These are phyloP conservation scores for Vipera latastei DNA, from an alignment of 2,797 vertebrate species.

Conservation along the genomic window DNA sequence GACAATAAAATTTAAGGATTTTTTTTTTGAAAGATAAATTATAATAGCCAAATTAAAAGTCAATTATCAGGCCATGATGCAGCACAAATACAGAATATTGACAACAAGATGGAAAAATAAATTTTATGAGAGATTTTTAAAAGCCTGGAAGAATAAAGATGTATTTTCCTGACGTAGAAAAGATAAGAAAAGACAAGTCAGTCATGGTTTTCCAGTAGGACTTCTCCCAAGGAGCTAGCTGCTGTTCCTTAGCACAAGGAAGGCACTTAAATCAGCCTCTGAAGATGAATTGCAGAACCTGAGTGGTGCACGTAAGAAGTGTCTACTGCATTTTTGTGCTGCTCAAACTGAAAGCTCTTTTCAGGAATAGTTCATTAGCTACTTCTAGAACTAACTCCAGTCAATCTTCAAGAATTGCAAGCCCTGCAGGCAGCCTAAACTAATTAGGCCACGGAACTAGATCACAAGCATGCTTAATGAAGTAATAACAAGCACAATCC, in stretches of 20 bases:
- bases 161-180: background rate
- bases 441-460: background rate
- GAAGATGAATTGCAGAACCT: background rate
- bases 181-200: background rate
- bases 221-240: background rate
- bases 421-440: background rate
- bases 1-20: conserved; percentile 52
- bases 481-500: background rate
- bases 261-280: background rate
- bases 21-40: background rate
- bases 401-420: background rate
- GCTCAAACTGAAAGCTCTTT: background rate
- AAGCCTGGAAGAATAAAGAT: background rate
- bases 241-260: background rate
- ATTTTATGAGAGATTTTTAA: background rate
- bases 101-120: background rate
- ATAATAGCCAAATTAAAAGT: background rate
- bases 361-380: background rate
- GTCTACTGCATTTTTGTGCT: background rate
- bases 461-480: background rate
- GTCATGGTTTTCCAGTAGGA: background rate
- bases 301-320: background rate
- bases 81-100: background rate
- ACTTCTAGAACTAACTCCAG: background rate
- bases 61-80: background rate